Base-by-base conservation (phyloP, 2,113 vertebrate species). In the Labeo rohita region DNA sequence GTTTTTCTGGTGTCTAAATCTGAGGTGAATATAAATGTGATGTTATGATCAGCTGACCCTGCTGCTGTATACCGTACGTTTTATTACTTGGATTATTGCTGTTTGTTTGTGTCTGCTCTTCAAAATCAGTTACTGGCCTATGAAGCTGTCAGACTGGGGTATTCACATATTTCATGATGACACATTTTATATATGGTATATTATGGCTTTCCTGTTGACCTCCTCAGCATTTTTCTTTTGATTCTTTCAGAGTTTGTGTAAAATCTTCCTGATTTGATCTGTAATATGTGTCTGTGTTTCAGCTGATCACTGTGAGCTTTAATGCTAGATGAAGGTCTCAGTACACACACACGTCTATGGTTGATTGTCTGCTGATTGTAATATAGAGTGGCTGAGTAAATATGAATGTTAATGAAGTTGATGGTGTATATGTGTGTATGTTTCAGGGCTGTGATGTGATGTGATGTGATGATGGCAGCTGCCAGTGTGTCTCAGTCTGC, bases 391-490 rank as follows among this genome's bases (percentile, higher is more conserved):
- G 45, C 45, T 75, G 73, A 43, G 36, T 39, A 16, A 18, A 16
- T 70, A 4, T 39, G 34, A 18, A 1, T 43, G 16, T 18, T 59
- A 21, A 1, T 70, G 34, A 8, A 18, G 66, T 18, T 43, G 16
- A 43, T 21, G 3, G 11, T 65, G 61, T 11, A 23, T 3, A 15
- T 36, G 2, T 3, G 23, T 66, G 21, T 89, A 18, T 83, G 52
- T 74, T 95, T n/a, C 93, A 98, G 96, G 90, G 92, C 93, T 91
- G 94, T 95, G 94, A 96, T 96, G 96, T 93, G 91, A 73, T 91
- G 94, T 95, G 94, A 96, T 96, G 96, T 93, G 91, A 82, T 34
- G 45, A 99, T 99, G 98, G 98, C 97, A 81, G 94, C 97, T 91
- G 97, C 97, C 87, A 94, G 95, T 73, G 93, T 96, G 92, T 97